Evolutionary conservation across 2,888 invertebrate genomes (phyloP).

Genomic region (Leucozona laternaria): DNA sequence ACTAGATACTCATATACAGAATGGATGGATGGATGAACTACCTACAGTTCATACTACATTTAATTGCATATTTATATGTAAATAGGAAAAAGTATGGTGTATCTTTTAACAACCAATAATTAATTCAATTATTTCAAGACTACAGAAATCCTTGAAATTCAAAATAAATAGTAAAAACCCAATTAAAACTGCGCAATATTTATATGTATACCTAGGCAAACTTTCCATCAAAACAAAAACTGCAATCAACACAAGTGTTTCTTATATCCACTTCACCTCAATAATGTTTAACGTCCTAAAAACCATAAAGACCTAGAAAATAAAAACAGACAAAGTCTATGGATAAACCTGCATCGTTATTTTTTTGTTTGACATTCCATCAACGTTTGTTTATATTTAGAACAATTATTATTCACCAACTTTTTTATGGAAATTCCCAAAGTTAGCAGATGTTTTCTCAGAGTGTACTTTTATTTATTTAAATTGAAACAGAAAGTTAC

Average conservation of each 20-base stretch:
- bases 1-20: no score
- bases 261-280: not conserved
- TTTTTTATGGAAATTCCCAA: not conserved
- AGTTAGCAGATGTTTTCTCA: not conserved
- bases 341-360: not conserved
- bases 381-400: not conserved
- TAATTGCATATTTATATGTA: no score
- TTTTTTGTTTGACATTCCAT: not conserved
- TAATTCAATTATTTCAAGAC: not conserved
- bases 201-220: no score
- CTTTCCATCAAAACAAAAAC: not conserved
- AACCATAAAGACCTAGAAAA: not conserved
- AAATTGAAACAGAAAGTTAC: not conserved
- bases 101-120: no score
- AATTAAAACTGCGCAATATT: slow-evolving; percentile 5
- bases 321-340: not conserved
- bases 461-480: not conserved
- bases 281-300: not conserved
- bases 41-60: no score
- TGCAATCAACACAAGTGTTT: slow-evolving; percentile 1
- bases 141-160: not conserved
- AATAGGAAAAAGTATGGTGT: no score
- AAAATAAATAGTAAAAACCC: not conserved
- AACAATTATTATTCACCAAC: not conserved
- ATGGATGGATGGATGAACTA: no score